Conservation (phyloP, 2,113 vertebrate species). For the Mormoops blainvillei region DNA sequence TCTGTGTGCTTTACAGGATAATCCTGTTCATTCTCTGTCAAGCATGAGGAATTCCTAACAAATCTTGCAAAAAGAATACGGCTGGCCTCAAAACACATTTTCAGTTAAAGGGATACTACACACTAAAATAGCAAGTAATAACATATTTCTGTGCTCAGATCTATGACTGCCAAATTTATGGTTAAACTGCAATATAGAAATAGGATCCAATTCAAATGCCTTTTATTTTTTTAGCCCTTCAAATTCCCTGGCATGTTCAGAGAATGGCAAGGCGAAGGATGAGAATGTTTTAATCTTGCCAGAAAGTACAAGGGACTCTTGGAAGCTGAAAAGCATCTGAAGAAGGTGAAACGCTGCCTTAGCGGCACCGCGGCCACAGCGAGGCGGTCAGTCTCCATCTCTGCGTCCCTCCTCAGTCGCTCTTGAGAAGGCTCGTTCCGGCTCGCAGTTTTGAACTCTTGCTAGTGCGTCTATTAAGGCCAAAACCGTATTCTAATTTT, state of each 20-base stretch:
- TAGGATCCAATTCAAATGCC: background rate
- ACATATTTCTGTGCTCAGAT: no score
- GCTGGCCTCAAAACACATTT: no score
- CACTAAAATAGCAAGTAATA: no score
- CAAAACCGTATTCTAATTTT: background rate
- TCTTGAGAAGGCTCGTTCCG: background rate
- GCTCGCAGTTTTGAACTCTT: background rate
- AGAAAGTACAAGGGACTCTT: conserved; percentile 9
- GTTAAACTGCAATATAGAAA: conserved; percentile 37
- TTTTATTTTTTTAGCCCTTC: background rate
- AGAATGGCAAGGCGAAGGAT: conserved; percentile 14
- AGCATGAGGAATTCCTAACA: no score
- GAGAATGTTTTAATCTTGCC: background rate
- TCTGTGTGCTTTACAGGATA: no score
- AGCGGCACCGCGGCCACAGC: background rate
- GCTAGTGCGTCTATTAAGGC: background rate
- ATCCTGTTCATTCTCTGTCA: no score
- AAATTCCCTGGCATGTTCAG: conserved; percentile 23
- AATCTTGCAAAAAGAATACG: no score
- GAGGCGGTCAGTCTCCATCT: background rate
- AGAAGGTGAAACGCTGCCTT: background rate
- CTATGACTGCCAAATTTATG: no score
- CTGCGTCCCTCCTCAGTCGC: background rate
- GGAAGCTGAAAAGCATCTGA: background rate
- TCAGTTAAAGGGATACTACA: no score